A percentile compares a stretch with the other conserved stretches of the same genome.
Evolutionary conservation across 2,113 vertebrate genomes (phyloP).

Genomic region (Phyllostomus hastatus): DNA sequence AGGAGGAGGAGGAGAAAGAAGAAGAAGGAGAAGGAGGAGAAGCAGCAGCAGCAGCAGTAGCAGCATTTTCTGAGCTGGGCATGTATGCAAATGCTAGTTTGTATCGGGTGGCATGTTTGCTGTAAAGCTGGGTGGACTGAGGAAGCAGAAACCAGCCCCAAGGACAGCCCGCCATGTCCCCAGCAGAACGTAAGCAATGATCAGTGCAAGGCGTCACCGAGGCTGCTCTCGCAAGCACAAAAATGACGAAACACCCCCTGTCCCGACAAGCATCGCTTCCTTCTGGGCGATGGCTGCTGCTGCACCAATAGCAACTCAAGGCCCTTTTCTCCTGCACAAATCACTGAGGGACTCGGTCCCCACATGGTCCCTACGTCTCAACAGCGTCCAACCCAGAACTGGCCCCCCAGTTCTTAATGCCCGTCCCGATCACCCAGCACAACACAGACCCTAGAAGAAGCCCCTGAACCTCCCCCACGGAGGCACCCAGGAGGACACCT

Average conservation of each 20-base stretch:
- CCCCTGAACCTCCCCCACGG: accelerated
- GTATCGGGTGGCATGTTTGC: not conserved
- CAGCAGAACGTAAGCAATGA: not conserved
- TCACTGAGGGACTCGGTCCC: not conserved
- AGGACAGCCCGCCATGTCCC: not conserved
- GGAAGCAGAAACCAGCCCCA: not conserved
- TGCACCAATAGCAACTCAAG: too few species aligned
- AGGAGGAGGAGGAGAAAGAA: too few species aligned
- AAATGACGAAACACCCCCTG: not conserved
- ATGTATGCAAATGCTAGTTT: not conserved
- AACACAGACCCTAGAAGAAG: not conserved
- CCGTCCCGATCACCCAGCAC: not conserved
- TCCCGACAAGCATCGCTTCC: not conserved
- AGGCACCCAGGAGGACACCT: not conserved
- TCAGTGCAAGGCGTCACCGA: not conserved
- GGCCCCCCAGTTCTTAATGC: too few species aligned
- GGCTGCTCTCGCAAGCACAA: not conserved
- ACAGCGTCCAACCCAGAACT: not conserved
- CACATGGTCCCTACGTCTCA: not conserved
- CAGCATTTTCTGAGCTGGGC: not conserved
- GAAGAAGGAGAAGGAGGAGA: not conserved
- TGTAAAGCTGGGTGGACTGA: not conserved
- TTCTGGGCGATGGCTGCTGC: not conserved
- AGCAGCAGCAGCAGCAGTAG: too few species aligned
- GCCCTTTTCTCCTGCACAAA: not conserved